Conservation (phyloP, 1,140 invertebrate genomes). For the Penaeus indicus region DNA sequence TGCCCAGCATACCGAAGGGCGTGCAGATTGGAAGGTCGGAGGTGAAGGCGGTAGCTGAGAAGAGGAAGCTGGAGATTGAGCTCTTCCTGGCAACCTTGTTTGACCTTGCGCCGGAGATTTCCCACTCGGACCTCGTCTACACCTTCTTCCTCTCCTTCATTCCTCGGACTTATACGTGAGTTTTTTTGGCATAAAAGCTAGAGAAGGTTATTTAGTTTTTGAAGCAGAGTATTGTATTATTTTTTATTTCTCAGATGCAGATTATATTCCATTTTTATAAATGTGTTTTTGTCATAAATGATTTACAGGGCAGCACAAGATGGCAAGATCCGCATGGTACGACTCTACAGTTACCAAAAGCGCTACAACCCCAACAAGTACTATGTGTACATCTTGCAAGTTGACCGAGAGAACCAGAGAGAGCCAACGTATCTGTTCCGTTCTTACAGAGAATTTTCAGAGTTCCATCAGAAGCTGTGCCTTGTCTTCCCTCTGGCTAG, state of each 20-base stretch:
- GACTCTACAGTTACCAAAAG: conserved; percentile 92
- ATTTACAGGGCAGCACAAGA: conserved; percentile 73
- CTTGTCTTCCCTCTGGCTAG: conserved; percentile 91
- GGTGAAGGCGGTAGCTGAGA: conserved; percentile 93
- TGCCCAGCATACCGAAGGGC: conserved; percentile 79
- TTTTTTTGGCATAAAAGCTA: conserved; percentile 63
- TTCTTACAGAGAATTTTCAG: conserved; percentile 95
- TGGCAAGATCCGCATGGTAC: conserved; percentile 87
- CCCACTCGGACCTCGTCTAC: conserved; percentile 95
- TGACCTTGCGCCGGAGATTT: conserved; percentile 88
- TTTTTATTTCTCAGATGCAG: conserved; percentile 9
- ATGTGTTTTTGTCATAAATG: too few species aligned
- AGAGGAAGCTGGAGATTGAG: conserved; percentile 87
- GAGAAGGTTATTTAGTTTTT: too few species aligned
- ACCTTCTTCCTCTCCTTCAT: conserved; percentile 98
- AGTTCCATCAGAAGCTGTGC: conserved; percentile 95
- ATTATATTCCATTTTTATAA: not conserved
- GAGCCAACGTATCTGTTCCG: conserved; percentile 90
- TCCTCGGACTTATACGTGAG: conserved; percentile 92
- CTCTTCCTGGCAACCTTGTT: conserved; percentile 89
- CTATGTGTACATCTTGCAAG: conserved; percentile 94
- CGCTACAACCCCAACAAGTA: conserved; percentile 97
- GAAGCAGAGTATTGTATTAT: not conserved
- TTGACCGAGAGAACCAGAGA: conserved; percentile 86
- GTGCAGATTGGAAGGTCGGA: conserved; percentile 91